A percentile compares a stretch with the other conserved stretches of the same genome.
phyloP scores from a whole-genome alignment of 37 sponge, comb jelly and placozoan species.

The Geodia barretti region DNA sequence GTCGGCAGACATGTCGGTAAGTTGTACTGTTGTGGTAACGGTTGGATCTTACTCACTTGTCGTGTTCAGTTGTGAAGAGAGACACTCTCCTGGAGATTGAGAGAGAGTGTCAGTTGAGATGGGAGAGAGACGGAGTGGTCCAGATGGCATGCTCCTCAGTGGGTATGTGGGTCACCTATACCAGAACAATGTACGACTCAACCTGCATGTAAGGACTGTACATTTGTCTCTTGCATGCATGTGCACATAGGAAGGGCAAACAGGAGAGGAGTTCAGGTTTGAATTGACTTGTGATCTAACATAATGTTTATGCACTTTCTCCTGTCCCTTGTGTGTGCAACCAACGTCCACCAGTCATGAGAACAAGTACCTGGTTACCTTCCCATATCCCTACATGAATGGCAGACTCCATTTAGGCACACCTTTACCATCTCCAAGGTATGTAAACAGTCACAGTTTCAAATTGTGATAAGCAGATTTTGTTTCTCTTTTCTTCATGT shows the following conservation, averaged over 20 bases:
- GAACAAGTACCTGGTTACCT: slow-evolving; percentile 91
- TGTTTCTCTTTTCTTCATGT: background rate
- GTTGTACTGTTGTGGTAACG: no score
- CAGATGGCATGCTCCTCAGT: slow-evolving; percentile 83
- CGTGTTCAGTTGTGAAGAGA: slow-evolving; percentile 71
- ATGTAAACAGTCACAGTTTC: background rate
- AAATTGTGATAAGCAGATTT: background rate
- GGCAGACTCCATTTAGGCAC: slow-evolving; percentile 96
- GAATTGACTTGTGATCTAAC: background rate
- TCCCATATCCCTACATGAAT: slow-evolving; percentile 99
- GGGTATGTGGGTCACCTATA: background rate
- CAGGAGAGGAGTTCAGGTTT: slow-evolving; percentile 37
- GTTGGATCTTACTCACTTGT: no score
- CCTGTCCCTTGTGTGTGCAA: background rate
- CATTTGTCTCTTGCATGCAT: background rate
- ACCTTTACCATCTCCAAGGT: slow-evolving; percentile 97
- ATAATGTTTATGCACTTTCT: no score
- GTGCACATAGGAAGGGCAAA: slow-evolving; percentile 22
- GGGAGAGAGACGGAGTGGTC: slow-evolving; percentile 86
- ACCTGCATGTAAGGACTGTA: no score
- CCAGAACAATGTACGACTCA: background rate
- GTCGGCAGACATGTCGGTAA: no score
- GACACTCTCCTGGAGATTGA: slow-evolving; percentile 89
- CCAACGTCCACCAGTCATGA: no score
- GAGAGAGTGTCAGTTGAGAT: slow-evolving; percentile 80